Percentiles rank a stretch among this genome's conserved stretches.
These are phyloP conservation scores for Diadegma fenestrale DNA, from an alignment of 2,888 invertebrate genomes.

Conservation along the genomic window DNA sequence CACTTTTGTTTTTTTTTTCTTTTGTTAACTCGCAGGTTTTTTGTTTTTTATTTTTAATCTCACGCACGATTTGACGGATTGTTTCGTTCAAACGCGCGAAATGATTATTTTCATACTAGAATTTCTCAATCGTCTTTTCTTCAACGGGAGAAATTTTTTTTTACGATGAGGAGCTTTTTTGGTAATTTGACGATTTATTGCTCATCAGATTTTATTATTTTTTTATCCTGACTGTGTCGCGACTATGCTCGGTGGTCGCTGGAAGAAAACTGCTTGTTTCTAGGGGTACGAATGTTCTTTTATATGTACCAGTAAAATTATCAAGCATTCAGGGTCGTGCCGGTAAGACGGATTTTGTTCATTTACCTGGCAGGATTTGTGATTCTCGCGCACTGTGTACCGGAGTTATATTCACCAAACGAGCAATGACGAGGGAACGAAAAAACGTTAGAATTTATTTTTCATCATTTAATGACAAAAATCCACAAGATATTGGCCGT, in stretches of 20 bases:
- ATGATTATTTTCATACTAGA: not conserved
- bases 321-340: constrained; percentile 55
- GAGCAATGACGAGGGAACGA: not conserved
- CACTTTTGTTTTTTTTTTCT: constrained; percentile 2
- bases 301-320: constrained; percentile 62
- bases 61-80: not conserved
- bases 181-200: not conserved
- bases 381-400: constrained; percentile 16
- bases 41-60: not conserved
- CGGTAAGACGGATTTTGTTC: constrained; percentile 14
- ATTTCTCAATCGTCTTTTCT: not conserved
- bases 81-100: not conserved
- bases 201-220: not conserved
- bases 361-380: constrained; percentile 30
- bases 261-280: constrained; percentile 50
- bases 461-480: constrained; percentile 7
- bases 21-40: not conserved
- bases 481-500: not conserved
- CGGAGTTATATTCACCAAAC: constrained; percentile 24
- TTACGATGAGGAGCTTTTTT: not conserved
- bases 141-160: not conserved
- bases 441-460: constrained; percentile 14
- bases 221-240: not conserved
- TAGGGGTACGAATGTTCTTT: constrained; percentile 26
- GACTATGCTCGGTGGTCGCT: constrained; percentile 23